Base-by-base conservation (phyloP, 2,888 invertebrate genomes). In the Steinernema carpocapsae region DNA sequence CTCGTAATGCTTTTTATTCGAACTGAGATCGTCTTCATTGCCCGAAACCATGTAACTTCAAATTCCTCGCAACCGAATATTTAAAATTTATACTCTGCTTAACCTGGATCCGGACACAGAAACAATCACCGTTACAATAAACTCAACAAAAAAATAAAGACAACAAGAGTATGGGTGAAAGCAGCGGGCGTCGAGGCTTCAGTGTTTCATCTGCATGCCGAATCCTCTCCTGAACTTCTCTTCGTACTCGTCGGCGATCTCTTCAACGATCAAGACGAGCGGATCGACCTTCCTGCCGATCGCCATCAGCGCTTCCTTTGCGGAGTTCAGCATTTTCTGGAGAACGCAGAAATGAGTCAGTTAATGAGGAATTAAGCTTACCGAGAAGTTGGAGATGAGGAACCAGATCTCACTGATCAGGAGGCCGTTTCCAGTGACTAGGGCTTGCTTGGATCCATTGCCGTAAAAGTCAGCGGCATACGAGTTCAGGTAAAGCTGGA, bases 401-500 rank as follows among this genome's bases (percentile, higher is more conserved):
- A 80, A 83, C 86, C 86, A 86, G 72, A 82, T 79, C 45, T 80
- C 75, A 72, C 70, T 76, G 45, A 82, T 77, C 0, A 71, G 74
- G 22, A 86, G 76, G n/a, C 77, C 76, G 73, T 86, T 86, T 45
- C 78, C 76, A 2, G 74, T 74, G 22, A 74, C 43, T 72, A 86
- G 71, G 43, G 77, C 29, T 37, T 78, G 71, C 29, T 80, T 72
- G 7, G 85, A 83, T 17, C 82, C 84, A 45, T 82, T 79, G 24
- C 77, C 77, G 79, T 79, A 86, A 77, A 86, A 86, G 74, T 86
- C 86, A 59, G 79, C 77, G n/a, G 83, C 85, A 72, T 81, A 86
- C 3, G 86, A 84, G 74, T 86, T 86, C 70, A 76, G 74, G 71
- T 81, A 76, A 56, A 85, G 79, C 79, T 83, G n/a, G n/a, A n/a